Evolutionary conservation across 2,797 vertebrate genomes (phyloP), one percentile per base, ranked within the genome.

Genomic region (Triplophysa yarkandensis): DNA sequence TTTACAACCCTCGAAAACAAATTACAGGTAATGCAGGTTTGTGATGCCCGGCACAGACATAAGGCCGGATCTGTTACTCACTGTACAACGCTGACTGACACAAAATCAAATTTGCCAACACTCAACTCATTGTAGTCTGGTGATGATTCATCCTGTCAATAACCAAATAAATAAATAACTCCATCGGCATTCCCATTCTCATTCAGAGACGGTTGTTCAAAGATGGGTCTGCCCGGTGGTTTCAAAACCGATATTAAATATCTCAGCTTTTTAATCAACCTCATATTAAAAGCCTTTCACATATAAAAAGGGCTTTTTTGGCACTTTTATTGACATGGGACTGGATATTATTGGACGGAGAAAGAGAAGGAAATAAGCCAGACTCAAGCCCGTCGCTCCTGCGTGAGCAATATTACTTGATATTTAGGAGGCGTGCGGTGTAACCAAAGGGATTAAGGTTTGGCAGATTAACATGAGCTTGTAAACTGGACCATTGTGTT

Each of bases 41-140:
- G 43, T 34, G 11, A 48, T 48, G 27, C 76, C 43, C 61, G 61
- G 46, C 69, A 25, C 7, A 4, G 3, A 60, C 36, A 68, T 73
- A 62, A 73, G 17, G 4, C 44, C 57, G 58, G 8, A 68, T 65
- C 54, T 77, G 63, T 68, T 55, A 17, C 14, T 68, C 34, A 61
- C 46, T 8, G 21, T 34, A 32, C 50, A 64, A 58, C 17, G 23
- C 36, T 68, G 64, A 64, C 46, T 77, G 69, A 63, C 34, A 32
- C 27, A 41, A 17, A 43, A 48, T 52, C 64, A 61, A 50, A 66
- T 77, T 32, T 71, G 28, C 41, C 39, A 64, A 10, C 52, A 39
- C 43, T 77, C 41, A 41, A 10, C 23, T 43, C 32, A 19, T 71
- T 65, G 48, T 39, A 23, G 32, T 60, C 60, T 60, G 19, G 44